Evolutionary conservation across 2,888 invertebrate genomes (phyloP).

Genomic region (Nephrotoma flavescens): DNA sequence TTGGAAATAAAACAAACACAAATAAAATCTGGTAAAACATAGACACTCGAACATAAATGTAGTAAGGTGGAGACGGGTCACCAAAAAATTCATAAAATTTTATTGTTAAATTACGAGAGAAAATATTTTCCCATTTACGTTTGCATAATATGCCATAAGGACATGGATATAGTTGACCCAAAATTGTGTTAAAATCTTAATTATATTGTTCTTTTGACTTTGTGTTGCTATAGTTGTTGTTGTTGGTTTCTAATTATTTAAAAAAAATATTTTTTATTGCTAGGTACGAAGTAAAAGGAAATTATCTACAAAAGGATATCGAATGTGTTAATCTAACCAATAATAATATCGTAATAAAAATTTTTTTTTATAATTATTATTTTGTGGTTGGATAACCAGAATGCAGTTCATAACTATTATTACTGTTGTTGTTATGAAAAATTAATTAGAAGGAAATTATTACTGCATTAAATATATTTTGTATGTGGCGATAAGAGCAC

Average conservation of each 20-base stretch:
- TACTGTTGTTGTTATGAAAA: not conserved
- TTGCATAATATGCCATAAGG: not conserved
- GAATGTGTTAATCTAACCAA: not conserved
- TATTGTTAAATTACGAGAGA: not conserved
- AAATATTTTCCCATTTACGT: not conserved
- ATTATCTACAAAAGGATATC: not conserved
- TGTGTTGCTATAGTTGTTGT: not conserved
- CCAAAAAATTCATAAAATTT: not conserved
- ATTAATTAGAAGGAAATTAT: not conserved
- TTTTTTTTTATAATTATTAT: not conserved
- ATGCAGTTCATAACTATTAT: not conserved
- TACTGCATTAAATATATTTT: not conserved
- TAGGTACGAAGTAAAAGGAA: not conserved
- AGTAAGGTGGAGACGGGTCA: not conserved
- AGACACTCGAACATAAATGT: not conserved
- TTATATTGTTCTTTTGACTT: not conserved
- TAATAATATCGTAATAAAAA: not conserved
- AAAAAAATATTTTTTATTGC: too few relatives aligned
- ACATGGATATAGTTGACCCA: not conserved
- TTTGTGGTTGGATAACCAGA: not conserved
- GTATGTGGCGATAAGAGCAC: too few relatives aligned
- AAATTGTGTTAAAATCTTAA: not conserved
- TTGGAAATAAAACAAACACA: not conserved
- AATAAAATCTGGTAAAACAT: not conserved
- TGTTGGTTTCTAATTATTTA: not conserved